A percentile compares a stretch with the other conserved stretches of the same genome.
Conservation (phyloP, 2,888 invertebrate genomes). For the Iselma pallidipennis region DNA sequence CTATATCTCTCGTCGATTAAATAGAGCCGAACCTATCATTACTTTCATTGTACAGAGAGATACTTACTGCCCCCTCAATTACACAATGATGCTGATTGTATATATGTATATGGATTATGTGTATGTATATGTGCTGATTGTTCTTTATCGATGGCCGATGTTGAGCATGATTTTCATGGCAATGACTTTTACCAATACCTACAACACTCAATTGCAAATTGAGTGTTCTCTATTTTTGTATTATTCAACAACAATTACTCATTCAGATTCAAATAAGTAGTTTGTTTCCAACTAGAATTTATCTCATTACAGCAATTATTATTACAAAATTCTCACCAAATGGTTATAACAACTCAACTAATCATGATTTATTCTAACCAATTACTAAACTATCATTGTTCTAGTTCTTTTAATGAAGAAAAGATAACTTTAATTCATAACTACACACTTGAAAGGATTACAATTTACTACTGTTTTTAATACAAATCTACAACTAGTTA, state of each 20-base stretch:
- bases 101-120: neutral
- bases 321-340: neutral
- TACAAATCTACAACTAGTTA: neutral
- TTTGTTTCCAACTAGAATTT: neutral
- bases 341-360: neutral
- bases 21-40: conserved; percentile 20
- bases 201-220: neutral
- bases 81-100: conserved; percentile 1
- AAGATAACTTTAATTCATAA: neutral
- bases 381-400: neutral
- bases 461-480: neutral
- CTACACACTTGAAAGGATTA: neutral
- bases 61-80: conserved; percentile 2
- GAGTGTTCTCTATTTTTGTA: neutral
- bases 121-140: neutral
- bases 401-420: neutral
- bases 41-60: conserved; percentile 11
- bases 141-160: neutral
- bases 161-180: conserved; percentile 1
- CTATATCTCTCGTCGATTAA: conserved; percentile 17
- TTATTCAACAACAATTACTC: neutral
- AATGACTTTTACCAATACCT: neutral
- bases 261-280: neutral
- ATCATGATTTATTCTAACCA: neutral
- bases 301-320: conserved; percentile 1